phyloP scores from a whole-genome alignment of 1,140 invertebrate species.

The Saccostrea cuccullata region DNA sequence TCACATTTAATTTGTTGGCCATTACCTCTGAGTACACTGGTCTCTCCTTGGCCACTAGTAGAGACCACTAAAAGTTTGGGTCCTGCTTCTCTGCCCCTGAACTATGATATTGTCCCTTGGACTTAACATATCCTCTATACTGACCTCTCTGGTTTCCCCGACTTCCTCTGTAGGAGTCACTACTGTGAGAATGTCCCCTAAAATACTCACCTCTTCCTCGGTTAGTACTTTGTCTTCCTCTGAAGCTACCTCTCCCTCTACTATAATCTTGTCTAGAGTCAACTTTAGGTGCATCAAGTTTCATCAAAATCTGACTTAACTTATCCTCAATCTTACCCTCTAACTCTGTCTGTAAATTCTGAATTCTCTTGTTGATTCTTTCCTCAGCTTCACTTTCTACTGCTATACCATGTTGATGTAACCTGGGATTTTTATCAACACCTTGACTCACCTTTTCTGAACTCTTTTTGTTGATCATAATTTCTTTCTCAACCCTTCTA shows the following conservation, averaged over 20 bases:
- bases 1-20: not conserved
- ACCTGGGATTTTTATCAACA: too few relatives aligned
- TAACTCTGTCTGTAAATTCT: too few relatives aligned
- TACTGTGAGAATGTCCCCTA: too few relatives aligned
- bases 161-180: too few relatives aligned
- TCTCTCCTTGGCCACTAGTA: slow-evolving; percentile 8
- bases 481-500: not conserved
- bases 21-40: not conserved
- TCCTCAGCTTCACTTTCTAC: too few relatives aligned
- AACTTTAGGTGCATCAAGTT: not conserved
- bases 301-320: not conserved
- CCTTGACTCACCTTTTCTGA: not conserved
- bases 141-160: not conserved
- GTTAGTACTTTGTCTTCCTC: too few relatives aligned
- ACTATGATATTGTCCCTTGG: too few relatives aligned
- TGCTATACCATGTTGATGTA: too few relatives aligned
- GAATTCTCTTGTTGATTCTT: too few relatives aligned
- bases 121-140: not conserved
- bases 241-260: not conserved
- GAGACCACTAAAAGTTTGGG: slow-evolving; percentile 21
- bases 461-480: not conserved
- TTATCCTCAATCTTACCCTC: not conserved
- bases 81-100: not conserved
- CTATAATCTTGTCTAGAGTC: not conserved
- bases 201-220: too few relatives aligned